These are phyloP conservation scores for Turdus rufiventris DNA, from an alignment of 2,113 vertebrate genomes.

Conservation along the genomic window DNA sequence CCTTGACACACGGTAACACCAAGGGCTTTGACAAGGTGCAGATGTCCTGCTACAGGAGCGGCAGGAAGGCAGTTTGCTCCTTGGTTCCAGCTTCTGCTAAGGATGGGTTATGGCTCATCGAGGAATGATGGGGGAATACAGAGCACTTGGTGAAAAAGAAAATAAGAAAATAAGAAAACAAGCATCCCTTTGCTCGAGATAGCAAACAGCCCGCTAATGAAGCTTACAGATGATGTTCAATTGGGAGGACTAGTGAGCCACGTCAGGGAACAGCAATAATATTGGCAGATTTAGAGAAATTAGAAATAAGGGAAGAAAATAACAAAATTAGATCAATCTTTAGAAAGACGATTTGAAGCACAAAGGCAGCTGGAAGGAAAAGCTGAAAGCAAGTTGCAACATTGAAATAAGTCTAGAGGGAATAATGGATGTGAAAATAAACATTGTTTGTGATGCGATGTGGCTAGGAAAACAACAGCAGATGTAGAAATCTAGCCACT, in stretches of 20 bases:
- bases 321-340: slow-evolving; percentile 49
- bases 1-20: not conserved
- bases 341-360: slow-evolving; percentile 18
- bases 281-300: slow-evolving; percentile 31
- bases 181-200: not conserved
- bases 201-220: slow-evolving; percentile 10
- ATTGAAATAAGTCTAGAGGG: not conserved
- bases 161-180: not conserved
- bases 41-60: slow-evolving; percentile 13
- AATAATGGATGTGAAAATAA: slow-evolving; percentile 22
- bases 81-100: not conserved
- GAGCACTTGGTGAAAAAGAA: not conserved
- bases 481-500: not conserved
- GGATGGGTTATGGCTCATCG: not conserved
- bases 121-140: not conserved
- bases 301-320: slow-evolving; percentile 50
- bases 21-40: slow-evolving; percentile 26
- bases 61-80: not conserved
- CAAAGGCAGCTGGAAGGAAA: slow-evolving; percentile 31
- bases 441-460: not conserved
- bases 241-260: not conserved
- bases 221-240: slow-evolving; percentile 25
- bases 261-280: not conserved
- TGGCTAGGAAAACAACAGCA: not conserved
- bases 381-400: not conserved